phyloP scores from a whole-genome alignment of 2,888 invertebrate genomes.

The Hirtodrosophila cameraria region DNA sequence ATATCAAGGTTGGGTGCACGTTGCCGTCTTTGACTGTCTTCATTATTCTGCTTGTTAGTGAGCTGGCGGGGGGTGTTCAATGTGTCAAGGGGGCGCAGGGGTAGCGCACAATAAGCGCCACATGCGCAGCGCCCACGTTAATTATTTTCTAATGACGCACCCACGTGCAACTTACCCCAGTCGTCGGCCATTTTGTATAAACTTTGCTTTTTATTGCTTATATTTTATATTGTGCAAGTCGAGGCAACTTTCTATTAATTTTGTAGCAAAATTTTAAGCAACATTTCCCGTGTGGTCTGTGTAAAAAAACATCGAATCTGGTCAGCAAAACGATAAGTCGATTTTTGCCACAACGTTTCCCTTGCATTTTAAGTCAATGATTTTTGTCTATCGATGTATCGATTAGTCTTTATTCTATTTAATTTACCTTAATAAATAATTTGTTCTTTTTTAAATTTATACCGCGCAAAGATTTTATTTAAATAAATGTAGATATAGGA shows the following conservation, averaged over 20 bases:
- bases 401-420: slow-evolving; percentile 9
- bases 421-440: slow-evolving; percentile 1
- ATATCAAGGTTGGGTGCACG: slow-evolving; percentile 47
- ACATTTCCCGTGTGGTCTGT: slow-evolving; percentile 41
- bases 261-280: slow-evolving; percentile 40
- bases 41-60: slow-evolving; percentile 8
- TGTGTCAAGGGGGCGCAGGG: slow-evolving; percentile 2
- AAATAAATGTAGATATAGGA: slow-evolving; percentile 8
- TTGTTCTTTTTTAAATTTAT: too few relatives aligned
- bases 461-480: slow-evolving; percentile 17
- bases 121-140: slow-evolving; percentile 67
- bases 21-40: slow-evolving; percentile 30
- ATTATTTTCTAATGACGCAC: slow-evolving; percentile 41
- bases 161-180: slow-evolving; percentile 86
- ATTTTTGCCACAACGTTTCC: too few relatives aligned
- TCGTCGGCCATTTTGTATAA: slow-evolving; percentile 87
- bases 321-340: too few relatives aligned
- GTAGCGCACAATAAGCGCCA: slow-evolving; percentile 54
- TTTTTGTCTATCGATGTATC: slow-evolving; percentile 17
- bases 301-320: slow-evolving; percentile 52
- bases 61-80: not conserved
- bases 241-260: slow-evolving; percentile 26
- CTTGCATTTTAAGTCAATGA: too few relatives aligned
- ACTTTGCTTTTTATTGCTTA: slow-evolving; percentile 24
- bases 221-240: slow-evolving; percentile 29